A percentile compares a stretch with the other conserved stretches of the same genome.
Conservation (phyloP, 2,888 invertebrate species). For the Ethmia dodecea region DNA sequence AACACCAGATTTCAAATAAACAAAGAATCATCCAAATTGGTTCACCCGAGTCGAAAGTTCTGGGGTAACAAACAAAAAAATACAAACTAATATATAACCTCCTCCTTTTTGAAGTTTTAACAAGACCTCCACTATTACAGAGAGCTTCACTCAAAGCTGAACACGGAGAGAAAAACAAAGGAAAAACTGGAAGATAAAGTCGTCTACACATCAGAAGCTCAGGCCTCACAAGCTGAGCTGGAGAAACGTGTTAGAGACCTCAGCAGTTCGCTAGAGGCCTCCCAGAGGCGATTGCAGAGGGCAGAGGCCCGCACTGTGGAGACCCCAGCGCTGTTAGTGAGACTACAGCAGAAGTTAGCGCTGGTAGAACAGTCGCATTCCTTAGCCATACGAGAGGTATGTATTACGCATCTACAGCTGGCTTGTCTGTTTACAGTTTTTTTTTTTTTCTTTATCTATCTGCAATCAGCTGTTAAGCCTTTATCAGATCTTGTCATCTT, state of each 20-base stretch:
- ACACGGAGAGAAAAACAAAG: conserved; percentile 84
- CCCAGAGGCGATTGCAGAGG: conserved; percentile 80
- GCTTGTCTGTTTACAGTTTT: too few species aligned
- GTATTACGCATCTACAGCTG: too few species aligned
- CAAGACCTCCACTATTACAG: conserved; percentile 50
- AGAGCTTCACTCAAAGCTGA: conserved; percentile 86
- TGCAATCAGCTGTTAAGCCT: too few species aligned
- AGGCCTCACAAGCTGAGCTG: conserved; percentile 58
- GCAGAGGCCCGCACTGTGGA: conserved; percentile 79
- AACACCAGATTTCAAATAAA: too few species aligned
- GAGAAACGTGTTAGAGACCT: conserved; percentile 73
- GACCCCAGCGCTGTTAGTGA: conserved; percentile 80
- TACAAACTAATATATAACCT: too few species aligned
- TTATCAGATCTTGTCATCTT: too few species aligned
- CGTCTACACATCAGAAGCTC: conserved; percentile 46
- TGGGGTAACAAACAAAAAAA: too few species aligned
- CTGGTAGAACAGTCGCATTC: conserved; percentile 85
- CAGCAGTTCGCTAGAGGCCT: conserved; percentile 80
- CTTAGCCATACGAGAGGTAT: conserved; percentile 80
- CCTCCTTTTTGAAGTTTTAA: too few species aligned
- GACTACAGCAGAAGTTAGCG: conserved; percentile 85
- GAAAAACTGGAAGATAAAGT: conserved; percentile 83
- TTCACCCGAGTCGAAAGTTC: too few species aligned
- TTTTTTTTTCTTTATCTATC: too few species aligned
- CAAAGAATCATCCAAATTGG: too few species aligned